Base-by-base conservation (phyloP, 2,888 invertebrate genomes). In the Amphipoea oculea region DNA sequence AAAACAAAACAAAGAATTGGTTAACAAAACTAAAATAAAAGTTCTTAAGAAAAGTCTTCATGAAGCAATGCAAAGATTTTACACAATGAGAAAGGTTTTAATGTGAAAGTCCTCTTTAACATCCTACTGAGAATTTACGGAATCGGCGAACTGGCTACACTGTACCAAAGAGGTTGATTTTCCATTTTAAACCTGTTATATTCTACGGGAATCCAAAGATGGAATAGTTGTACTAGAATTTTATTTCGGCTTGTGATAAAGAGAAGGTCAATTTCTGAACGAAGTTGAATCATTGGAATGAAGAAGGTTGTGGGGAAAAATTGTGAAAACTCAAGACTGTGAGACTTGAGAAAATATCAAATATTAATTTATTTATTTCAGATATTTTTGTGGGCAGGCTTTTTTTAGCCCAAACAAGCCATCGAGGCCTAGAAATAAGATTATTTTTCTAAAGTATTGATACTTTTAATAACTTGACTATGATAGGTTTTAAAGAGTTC, bases 401-500 rank as follows among this genome's bases (percentile, higher is more conserved):
- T 73, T 65, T 45, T 66, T 63, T 51, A 57, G 73, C 45, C 51
- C 60, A 40, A 57, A 62, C 17, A 75, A 78, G 65, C 68, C 68
- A 72, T 45, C 23, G 5, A 73, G 60, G 74, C 74, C 45, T 76
- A 84, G 66, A 73, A 62, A 54, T 85, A 82, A 85, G 86, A 73
- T 48, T 70, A 70, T 81, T 81, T 85, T 84, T 85, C 81, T 67
- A 62, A 81, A 45, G n/a, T 63, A 68, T 80, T 54, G 9, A 29
- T 68, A 73, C 7, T 68, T 80, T 82, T 62, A 73, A n/a, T 51
- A 60, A 63, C 36, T 63, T 12, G 29, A 60, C 23, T 85, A 54
- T 48, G 29, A 20, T 86, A 86, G 77, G 51, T 60, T 73, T 74
- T 51, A 76, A 51, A 75, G 88, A 87, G 87, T 85, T 85, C 0